Evolutionary conservation across 2,797 vertebrate genomes (phyloP).

Genomic region (Siniperca obscura): DNA sequence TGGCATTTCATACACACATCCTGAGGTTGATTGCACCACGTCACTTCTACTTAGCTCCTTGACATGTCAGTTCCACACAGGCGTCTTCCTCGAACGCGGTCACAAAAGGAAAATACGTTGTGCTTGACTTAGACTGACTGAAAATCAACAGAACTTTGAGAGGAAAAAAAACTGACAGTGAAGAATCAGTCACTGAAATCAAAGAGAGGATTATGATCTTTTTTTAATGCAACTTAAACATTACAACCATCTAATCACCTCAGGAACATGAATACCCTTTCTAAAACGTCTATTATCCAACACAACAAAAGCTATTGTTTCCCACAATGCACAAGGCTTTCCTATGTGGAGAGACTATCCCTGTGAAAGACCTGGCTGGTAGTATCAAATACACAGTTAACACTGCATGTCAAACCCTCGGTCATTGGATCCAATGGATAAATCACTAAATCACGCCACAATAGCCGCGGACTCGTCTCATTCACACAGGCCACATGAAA

Average conservation of each 20-base stretch:
- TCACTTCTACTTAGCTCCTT: slow-evolving; percentile 44
- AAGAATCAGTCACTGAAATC: slow-evolving; percentile 24
- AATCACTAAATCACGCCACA: slow-evolving; percentile 85
- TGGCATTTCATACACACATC: slow-evolving; percentile 54
- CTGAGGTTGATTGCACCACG: slow-evolving; percentile 23
- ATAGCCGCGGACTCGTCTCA: slow-evolving; percentile 66
- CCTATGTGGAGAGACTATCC: slow-evolving; percentile 72
- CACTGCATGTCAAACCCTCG: slow-evolving; percentile 80
- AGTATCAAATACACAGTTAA: slow-evolving; percentile 84
- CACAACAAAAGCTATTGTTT: slow-evolving; percentile 81
- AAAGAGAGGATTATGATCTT: slow-evolving; percentile 46
- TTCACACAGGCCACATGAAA: slow-evolving; percentile 84
- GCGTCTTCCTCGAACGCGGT: neutral
- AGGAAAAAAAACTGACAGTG: slow-evolving; percentile 7
- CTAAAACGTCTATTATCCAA: slow-evolving; percentile 70
- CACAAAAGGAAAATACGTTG: neutral
- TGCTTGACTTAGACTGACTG: slow-evolving; percentile 1
- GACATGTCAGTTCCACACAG: slow-evolving; percentile 23
- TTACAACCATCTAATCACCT: slow-evolving; percentile 63
- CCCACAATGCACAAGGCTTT: slow-evolving; percentile 72
- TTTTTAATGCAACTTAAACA: slow-evolving; percentile 59
- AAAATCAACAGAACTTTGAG: slow-evolving; percentile 25
- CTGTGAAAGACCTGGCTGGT: slow-evolving; percentile 74
- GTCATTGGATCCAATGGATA: slow-evolving; percentile 84
- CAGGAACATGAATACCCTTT: slow-evolving; percentile 70